Percentiles rank a stretch among this genome's conserved stretches.
Conservation (phyloP, 2,113 vertebrate genomes). For the Micromys minutus region DNA sequence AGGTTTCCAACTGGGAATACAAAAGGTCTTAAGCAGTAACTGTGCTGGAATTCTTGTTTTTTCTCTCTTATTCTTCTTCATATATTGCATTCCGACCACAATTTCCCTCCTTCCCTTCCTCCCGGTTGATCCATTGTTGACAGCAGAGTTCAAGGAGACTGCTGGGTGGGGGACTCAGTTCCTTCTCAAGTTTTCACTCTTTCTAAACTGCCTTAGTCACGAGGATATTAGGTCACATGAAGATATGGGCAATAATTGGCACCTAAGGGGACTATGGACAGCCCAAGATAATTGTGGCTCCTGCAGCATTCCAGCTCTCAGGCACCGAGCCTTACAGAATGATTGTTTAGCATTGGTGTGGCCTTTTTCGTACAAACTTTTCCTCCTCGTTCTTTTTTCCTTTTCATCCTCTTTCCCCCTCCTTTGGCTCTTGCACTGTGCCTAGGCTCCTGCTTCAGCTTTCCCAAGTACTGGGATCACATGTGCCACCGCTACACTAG, state of each 20-base stretch:
- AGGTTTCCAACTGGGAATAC: background rate
- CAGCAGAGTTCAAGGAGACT: background rate
- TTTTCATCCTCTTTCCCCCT: background rate
- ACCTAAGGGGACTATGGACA: background rate
- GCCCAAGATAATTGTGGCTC: no score
- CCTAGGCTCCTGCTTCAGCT: background rate
- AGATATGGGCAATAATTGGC: background rate
- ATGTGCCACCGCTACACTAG: background rate
- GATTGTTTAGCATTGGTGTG: background rate
- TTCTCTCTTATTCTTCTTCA: background rate
- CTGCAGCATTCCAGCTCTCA: background rate
- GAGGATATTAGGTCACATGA: no score
- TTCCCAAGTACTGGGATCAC: background rate
- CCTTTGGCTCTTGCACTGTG: background rate
- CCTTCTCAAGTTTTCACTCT: no score
- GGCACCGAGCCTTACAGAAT: background rate
- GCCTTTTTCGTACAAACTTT: background rate
- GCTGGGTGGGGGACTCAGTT: background rate
- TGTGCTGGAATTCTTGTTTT: background rate
- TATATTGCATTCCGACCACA: background rate
- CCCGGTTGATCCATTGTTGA: background rate
- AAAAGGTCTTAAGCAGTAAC: background rate
- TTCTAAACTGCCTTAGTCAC: background rate
- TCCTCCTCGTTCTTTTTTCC: background rate
- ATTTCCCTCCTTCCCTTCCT: background rate